A percentile compares a stretch with the other conserved stretches of the same genome.
Conservation (phyloP, 2,797 vertebrate species). For the Spea hammondii region DNA sequence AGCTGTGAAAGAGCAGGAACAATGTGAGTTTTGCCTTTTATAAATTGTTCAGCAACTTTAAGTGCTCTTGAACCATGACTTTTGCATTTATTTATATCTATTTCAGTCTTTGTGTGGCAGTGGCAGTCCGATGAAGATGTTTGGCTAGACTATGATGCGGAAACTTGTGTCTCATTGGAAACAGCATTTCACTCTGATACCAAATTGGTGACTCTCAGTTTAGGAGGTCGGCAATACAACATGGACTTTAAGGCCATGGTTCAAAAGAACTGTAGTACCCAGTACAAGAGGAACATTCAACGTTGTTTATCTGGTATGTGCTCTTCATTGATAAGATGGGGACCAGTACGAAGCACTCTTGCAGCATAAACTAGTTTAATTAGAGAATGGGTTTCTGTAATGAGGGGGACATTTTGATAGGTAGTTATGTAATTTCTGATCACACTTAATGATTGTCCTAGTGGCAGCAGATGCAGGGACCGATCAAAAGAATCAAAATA, state of each 20-base stretch:
- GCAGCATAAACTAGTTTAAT: too few relatives aligned
- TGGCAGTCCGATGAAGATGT: constrained; percentile 71
- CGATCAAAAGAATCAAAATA: not conserved
- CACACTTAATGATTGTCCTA: not conserved
- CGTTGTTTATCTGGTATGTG: constrained; percentile 63
- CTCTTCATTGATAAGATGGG: too few relatives aligned
- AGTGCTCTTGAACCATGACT: not conserved
- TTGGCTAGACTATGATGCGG: constrained; percentile 68
- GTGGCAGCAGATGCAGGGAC: constrained; percentile 1
- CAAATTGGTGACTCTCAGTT: constrained; percentile 54
- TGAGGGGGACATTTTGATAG: too few relatives aligned
- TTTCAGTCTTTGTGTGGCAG: constrained; percentile 67
- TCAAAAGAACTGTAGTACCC: constrained; percentile 71
- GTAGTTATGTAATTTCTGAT: not conserved
- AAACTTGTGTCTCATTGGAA: constrained; percentile 64
- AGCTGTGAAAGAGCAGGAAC: constrained; percentile 45
- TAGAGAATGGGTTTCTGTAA: too few relatives aligned
- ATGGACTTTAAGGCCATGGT: constrained; percentile 76
- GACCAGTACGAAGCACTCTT: too few relatives aligned
- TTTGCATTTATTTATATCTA: not conserved
- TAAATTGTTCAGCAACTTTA: not conserved
- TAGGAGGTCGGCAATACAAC: constrained; percentile 61
- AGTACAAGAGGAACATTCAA: constrained; percentile 72
- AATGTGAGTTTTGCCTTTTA: constrained; percentile 47
- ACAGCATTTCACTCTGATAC: constrained; percentile 56